phyloP scores from a whole-genome alignment of 2,113 vertebrate species.

The Illadopsis cleaveri region DNA sequence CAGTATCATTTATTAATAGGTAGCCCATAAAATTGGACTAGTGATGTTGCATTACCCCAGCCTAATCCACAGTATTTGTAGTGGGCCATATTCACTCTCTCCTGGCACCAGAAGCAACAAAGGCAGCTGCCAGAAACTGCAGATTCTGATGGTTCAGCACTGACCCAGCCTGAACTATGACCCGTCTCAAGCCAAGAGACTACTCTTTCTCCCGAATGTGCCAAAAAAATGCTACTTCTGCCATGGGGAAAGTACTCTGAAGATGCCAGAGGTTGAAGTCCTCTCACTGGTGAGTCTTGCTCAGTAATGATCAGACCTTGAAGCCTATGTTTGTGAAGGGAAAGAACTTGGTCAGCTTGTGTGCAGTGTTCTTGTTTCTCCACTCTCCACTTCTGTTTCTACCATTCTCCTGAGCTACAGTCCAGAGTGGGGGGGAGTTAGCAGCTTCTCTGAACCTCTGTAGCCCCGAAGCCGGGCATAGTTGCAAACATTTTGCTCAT shows the following conservation, averaged over 20 bases:
- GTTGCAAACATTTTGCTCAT: not conserved
- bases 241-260: not conserved
- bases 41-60: not conserved
- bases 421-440: not conserved
- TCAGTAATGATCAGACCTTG: not conserved
- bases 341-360: not conserved
- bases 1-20: constrained; percentile 1
- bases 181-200: not conserved
- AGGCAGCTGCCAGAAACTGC: not conserved
- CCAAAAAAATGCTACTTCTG: not conserved
- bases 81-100: not conserved
- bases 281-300: accelerated
- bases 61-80: not conserved
- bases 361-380: accelerated
- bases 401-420: not conserved
- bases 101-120: not conserved
- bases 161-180: not conserved
- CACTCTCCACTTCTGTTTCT: not conserved
- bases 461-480: not conserved
- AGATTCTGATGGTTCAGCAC: not conserved
- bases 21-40: not conserved
- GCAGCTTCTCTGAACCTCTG: not conserved
- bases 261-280: accelerated
- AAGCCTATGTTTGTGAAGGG: not conserved
- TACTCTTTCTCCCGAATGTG: not conserved